phyloP scores from a whole-genome alignment of 1,140 invertebrate genomes.

The Bombus confusus region DNA sequence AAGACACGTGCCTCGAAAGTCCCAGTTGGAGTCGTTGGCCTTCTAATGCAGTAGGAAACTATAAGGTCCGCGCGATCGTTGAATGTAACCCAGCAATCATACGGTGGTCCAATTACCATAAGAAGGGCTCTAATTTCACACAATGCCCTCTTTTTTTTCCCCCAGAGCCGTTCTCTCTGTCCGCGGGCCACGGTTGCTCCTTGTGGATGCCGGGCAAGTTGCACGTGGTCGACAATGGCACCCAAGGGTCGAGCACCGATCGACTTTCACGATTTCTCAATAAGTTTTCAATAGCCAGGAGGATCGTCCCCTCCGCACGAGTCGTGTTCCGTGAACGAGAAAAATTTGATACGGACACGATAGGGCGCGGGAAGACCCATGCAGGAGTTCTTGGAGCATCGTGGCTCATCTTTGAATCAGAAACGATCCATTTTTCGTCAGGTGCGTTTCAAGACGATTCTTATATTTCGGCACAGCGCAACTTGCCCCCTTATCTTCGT shows the following conservation, averaged over 20 bases:
- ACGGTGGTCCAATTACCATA: slow-evolving; percentile 80
- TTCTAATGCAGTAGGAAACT: slow-evolving; percentile 67
- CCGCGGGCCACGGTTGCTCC: slow-evolving; percentile 34
- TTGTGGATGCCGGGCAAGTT: slow-evolving; percentile 51
- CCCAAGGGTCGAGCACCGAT: slow-evolving; percentile 60
- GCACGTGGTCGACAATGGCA: slow-evolving; percentile 65
- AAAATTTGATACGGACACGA: slow-evolving; percentile 60
- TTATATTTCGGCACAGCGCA: background rate
- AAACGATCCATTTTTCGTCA: slow-evolving; percentile 52
- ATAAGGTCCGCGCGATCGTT: slow-evolving; percentile 52
- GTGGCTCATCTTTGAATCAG: slow-evolving; percentile 4
- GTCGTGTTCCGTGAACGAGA: slow-evolving; percentile 33
- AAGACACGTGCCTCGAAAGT: slow-evolving; percentile 57
- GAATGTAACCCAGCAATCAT: slow-evolving; percentile 76
- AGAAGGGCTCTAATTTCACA: slow-evolving; percentile 80
- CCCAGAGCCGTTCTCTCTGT: slow-evolving; percentile 26
- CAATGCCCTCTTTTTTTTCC: slow-evolving; percentile 71
- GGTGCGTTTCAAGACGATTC: slow-evolving; percentile 12
- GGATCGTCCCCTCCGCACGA: slow-evolving; percentile 11
- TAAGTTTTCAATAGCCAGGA: slow-evolving; percentile 70
- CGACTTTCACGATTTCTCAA: slow-evolving; percentile 76
- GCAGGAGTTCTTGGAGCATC: slow-evolving; percentile 24
- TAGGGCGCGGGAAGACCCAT: background rate
- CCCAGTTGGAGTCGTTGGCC: slow-evolving; percentile 65
- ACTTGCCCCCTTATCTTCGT: background rate